phyloP scores from a whole-genome alignment of 2,113 vertebrate genomes.

The Pungitius pungitius region DNA sequence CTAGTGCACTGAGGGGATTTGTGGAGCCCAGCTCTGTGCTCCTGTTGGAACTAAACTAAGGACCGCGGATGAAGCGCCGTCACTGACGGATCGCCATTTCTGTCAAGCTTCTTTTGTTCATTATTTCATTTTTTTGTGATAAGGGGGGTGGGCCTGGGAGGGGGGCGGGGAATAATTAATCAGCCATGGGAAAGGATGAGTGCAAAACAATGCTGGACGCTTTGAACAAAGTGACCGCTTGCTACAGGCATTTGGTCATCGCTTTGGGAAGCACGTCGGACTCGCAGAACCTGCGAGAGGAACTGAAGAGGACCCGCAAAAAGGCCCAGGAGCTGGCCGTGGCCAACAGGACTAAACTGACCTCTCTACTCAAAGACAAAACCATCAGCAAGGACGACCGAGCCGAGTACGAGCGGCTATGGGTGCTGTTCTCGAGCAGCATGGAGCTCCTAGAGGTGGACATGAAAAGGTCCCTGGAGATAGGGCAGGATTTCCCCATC shows the following conservation, averaged over 20 bases:
- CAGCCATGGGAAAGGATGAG: constrained; percentile 90
- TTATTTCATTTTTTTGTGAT: neutral
- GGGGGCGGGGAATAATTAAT: neutral
- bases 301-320: constrained; percentile 90
- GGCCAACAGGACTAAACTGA: constrained; percentile 88
- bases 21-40: constrained; percentile 51
- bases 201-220: constrained; percentile 95
- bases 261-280: constrained; percentile 94
- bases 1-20: constrained; percentile 70
- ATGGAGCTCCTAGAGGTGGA: constrained; percentile 96
- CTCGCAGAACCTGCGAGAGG: constrained; percentile 92
- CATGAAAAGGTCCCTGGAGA: constrained; percentile 91
- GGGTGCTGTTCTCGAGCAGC: constrained; percentile 96
- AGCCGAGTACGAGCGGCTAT: constrained; percentile 92
- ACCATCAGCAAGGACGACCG: constrained; percentile 87
- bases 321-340: constrained; percentile 93
- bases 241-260: constrained; percentile 93
- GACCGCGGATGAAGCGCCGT: constrained; percentile 15
- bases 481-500: constrained; percentile 92
- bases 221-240: constrained; percentile 92
- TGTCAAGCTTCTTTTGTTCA: constrained; percentile 15
- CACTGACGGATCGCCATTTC: constrained; percentile 35
- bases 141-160: too few species aligned
- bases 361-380: constrained; percentile 88
- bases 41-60: constrained; percentile 70